phyloP scores from a whole-genome alignment of 2,888 invertebrate species.

The Sphaeridia pumilis region DNA sequence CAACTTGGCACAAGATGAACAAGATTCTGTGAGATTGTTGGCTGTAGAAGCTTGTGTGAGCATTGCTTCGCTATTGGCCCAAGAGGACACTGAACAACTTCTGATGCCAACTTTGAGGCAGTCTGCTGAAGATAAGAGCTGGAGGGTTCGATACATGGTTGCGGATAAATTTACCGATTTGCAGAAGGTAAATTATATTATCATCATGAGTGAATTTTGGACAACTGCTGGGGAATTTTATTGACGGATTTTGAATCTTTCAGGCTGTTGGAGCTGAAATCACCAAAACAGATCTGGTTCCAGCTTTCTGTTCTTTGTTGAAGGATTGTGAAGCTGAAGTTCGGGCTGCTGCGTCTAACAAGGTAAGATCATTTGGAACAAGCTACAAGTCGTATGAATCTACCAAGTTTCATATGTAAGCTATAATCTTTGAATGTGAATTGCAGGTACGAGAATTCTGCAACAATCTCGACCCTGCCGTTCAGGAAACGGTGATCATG shows the following conservation, averaged over 20 bases:
- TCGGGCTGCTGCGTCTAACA: conserved; percentile 90
- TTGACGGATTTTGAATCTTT: too few relatives aligned
- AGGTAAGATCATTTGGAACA: too few relatives aligned
- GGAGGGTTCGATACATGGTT: conserved; percentile 52
- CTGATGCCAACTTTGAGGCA: conserved; percentile 91
- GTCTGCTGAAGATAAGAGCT: conserved; percentile 65
- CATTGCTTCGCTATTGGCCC: conserved; percentile 71
- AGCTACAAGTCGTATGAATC: too few relatives aligned
- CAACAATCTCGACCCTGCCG: conserved; percentile 73
- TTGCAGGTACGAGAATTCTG: conserved; percentile 71
- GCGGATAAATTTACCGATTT: conserved; percentile 50
- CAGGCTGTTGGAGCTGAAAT: conserved; percentile 92
- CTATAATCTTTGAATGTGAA: too few relatives aligned
- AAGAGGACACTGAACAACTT: conserved; percentile 77
- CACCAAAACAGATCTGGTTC: conserved; percentile 85
- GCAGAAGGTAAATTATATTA: conserved; percentile 37
- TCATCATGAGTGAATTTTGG: too few relatives aligned
- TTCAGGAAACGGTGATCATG: conserved; percentile 89
- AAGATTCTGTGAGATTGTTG: conserved; percentile 87
- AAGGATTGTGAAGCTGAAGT: conserved; percentile 99
- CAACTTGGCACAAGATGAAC: conserved; percentile 88
- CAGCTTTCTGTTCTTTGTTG: conserved; percentile 79
- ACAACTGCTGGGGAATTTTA: too few relatives aligned
- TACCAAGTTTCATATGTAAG: too few relatives aligned
- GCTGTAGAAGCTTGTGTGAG: conserved; percentile 96